Evolutionary conservation across 2,888 invertebrate genomes (phyloP).

Genomic region (Encarsia formosa): DNA sequence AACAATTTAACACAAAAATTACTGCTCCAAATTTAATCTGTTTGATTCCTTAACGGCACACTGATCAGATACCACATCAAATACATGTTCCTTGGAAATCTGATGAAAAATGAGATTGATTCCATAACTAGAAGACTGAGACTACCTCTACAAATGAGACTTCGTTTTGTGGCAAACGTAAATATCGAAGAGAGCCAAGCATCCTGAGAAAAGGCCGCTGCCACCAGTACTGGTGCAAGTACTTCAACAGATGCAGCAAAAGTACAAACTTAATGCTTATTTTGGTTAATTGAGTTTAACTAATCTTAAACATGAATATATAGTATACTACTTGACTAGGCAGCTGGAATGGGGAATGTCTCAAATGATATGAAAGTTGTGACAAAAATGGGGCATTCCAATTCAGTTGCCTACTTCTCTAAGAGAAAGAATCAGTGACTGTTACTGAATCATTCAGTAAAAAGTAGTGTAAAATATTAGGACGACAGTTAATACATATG

Average conservation of each 20-base stretch:
- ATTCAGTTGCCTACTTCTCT: too few species aligned
- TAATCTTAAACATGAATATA: too few species aligned
- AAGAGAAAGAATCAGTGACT: too few species aligned
- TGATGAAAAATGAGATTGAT: constrained; percentile 89
- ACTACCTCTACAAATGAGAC: constrained; percentile 79
- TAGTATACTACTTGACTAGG: too few species aligned
- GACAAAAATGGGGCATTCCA: too few species aligned
- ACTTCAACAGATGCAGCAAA: constrained; percentile 13
- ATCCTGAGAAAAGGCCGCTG: constrained; percentile 32
- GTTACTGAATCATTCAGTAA: too few species aligned
- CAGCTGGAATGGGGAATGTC: too few species aligned
- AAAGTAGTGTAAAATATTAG: too few species aligned
- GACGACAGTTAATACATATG: too few species aligned
- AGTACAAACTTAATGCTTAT: constrained; percentile 19
- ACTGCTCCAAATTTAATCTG: too few species aligned
- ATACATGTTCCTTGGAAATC: constrained; percentile 96
- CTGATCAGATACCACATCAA: constrained; percentile 69
- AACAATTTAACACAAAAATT: too few species aligned
- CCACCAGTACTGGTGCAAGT: constrained; percentile 19
- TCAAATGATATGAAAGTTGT: too few species aligned
- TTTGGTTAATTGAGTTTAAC: constrained; percentile 8
- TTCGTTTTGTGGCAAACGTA: constrained; percentile 87
- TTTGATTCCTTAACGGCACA: constrained; percentile 12
- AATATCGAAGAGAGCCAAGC: constrained; percentile 73
- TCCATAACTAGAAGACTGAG: constrained; percentile 80